These are phyloP conservation scores for Rhinophrynus dorsalis DNA, from an alignment of 2,797 vertebrate species.

Conservation along the genomic window DNA sequence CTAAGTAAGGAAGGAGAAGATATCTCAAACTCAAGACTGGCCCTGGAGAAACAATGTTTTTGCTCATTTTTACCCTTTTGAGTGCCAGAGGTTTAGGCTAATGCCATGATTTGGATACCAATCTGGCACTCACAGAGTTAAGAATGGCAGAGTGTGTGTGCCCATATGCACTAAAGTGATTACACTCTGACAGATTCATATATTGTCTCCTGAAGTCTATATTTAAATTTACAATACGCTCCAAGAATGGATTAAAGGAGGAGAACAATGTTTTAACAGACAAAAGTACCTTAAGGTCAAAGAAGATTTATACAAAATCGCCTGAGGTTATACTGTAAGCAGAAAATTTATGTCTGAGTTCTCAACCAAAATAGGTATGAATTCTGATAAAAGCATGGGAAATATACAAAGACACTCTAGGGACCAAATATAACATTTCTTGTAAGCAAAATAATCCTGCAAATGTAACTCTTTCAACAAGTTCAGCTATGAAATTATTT, in stretches of 20 bases:
- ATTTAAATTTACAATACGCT: no score
- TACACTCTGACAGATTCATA: no score
- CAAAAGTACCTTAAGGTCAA: slow-evolving; percentile 33
- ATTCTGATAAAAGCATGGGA: slow-evolving; percentile 5
- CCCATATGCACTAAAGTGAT: no score
- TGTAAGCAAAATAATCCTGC: slow-evolving; percentile 14
- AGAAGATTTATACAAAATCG: slow-evolving; percentile 34
- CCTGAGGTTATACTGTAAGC: slow-evolving; percentile 26
- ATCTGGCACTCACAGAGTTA: no score
- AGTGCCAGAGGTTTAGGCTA: no score
- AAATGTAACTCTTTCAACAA: slow-evolving; percentile 6
- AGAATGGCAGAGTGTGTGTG: no score
- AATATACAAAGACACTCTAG: slow-evolving; percentile 16
- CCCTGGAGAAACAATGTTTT: no score
- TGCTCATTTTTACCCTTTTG: no score
- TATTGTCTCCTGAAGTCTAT: no score
- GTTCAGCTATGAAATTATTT: background rate
- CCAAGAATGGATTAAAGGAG: background rate
- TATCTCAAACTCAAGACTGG: no score
- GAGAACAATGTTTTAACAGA: background rate
- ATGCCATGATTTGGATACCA: no score
- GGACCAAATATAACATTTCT: slow-evolving; percentile 15
- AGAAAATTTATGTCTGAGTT: slow-evolving; percentile 13
- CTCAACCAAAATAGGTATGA: slow-evolving; percentile 13
- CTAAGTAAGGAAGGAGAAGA: no score